A percentile compares a stretch with the other conserved stretches of the same genome.
Evolutionary conservation across 2,888 invertebrate species (phyloP).

Genomic region (Yponomeuta plumbellus): DNA sequence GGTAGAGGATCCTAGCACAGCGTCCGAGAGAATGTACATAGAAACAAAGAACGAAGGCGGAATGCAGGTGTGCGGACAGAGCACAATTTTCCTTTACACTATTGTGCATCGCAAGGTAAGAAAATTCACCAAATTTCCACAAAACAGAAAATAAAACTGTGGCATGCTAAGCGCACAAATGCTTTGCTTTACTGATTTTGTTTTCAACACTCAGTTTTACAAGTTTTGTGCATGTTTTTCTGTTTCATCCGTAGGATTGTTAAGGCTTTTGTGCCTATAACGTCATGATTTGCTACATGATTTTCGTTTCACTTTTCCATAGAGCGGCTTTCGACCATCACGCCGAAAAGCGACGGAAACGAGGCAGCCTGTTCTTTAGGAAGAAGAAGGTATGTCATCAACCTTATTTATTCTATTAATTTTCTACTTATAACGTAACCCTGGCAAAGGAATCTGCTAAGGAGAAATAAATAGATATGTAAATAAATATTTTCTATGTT

Average conservation of each 20-base stretch:
- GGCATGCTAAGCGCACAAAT: slow-evolving; percentile 31
- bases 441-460: no score
- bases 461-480: no score
- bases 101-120: neutral
- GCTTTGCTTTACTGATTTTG: slow-evolving; percentile 35
- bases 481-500: no score
- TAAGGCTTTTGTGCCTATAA: neutral
- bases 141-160: neutral
- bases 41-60: neutral
- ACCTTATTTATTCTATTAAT: neutral
- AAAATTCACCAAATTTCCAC: neutral
- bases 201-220: slow-evolving; percentile 14
- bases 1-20: no score
- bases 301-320: slow-evolving; percentile 21
- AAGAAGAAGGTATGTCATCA: slow-evolving; percentile 84
- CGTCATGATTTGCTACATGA: slow-evolving; percentile 1
- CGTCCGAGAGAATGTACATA: no score
- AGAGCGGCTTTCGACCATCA: slow-evolving; percentile 82
- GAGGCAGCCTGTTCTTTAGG: slow-evolving; percentile 93
- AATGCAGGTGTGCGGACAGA: neutral
- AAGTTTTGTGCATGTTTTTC: neutral
- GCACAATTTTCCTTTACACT: neutral
- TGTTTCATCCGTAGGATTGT: no score
- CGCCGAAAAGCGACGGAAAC: slow-evolving; percentile 89
- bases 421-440: no score